A percentile compares a stretch with the other conserved stretches of the same genome.
Conservation (phyloP, 2,888 invertebrate species). For the Hedychridium roseum region DNA sequence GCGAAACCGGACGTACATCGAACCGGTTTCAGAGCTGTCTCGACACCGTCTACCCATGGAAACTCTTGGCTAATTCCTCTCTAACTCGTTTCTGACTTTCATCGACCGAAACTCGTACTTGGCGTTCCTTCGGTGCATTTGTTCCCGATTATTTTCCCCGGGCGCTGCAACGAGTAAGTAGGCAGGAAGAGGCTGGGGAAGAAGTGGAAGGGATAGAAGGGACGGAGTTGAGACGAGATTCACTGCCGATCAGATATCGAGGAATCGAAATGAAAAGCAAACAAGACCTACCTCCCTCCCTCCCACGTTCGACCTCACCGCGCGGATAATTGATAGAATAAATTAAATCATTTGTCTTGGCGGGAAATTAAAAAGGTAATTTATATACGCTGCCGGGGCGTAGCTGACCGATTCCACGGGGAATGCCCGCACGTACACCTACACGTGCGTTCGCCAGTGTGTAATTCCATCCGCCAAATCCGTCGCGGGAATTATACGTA, state of each 20-base stretch:
- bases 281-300: conserved; percentile 35
- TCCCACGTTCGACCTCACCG: conserved; percentile 21
- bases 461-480: no score
- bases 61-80: conserved; percentile 27
- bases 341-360: conserved; percentile 61
- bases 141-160: conserved; percentile 18
- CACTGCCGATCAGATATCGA: conserved; percentile 41
- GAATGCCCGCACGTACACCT: conserved; percentile 25
- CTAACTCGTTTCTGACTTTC: conserved; percentile 22
- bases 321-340: conserved; percentile 57
- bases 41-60: conserved; percentile 34
- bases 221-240: conserved; percentile 21
- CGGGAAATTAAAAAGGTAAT: conserved; percentile 48
- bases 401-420: conserved; percentile 25
- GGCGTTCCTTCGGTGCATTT: conserved; percentile 28
- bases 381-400: conserved; percentile 43
- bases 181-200: neutral
- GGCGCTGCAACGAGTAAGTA: neutral
- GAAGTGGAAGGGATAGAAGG: conserved; percentile 3
- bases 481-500: conserved; percentile 9
- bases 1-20: conserved; percentile 33
- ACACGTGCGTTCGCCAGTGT: conserved; percentile 24
- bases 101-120: conserved; percentile 23
- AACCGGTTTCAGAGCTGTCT: conserved; percentile 51
- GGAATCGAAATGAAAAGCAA: conserved; percentile 54